Evolutionary conservation across 2,888 invertebrate species (phyloP).

Genomic region (Ceriagrion tenellum): DNA sequence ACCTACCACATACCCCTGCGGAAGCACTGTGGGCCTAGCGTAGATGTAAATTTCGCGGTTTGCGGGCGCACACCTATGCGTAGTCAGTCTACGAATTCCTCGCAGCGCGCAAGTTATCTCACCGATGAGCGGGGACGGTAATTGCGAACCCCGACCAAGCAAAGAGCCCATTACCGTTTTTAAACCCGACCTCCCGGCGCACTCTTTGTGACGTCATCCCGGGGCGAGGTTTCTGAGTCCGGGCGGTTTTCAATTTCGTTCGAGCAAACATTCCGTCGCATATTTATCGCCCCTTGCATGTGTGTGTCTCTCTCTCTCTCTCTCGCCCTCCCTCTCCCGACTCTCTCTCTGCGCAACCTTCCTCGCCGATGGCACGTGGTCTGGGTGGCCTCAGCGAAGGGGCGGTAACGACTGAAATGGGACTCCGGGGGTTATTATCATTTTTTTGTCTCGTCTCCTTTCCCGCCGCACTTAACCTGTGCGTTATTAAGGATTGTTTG

Average conservation of each 20-base stretch:
- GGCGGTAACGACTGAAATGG: neutral
- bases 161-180: neutral
- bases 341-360: neutral
- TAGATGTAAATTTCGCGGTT: too few relatives aligned
- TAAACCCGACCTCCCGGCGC: neutral
- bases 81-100: too few relatives aligned
- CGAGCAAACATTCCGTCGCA: constrained; percentile 5
- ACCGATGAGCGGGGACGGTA: neutral
- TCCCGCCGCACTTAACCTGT: neutral
- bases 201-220: neutral
- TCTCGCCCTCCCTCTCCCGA: too few relatives aligned
- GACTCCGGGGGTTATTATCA: neutral
- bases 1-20: too few relatives aligned
- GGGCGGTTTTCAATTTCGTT: neutral
- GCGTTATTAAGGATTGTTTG: neutral
- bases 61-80: too few relatives aligned
- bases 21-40: too few relatives aligned
- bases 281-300: neutral
- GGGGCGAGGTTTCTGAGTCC: neutral
- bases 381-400: neutral
- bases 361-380: neutral
- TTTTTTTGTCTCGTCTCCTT: neutral
- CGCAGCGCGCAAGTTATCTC: too few relatives aligned
- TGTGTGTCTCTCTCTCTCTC: neutral
- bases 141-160: neutral